Base-by-base conservation (phyloP, 23 tunicate genomes). In the Ciona savignyi region DNA sequence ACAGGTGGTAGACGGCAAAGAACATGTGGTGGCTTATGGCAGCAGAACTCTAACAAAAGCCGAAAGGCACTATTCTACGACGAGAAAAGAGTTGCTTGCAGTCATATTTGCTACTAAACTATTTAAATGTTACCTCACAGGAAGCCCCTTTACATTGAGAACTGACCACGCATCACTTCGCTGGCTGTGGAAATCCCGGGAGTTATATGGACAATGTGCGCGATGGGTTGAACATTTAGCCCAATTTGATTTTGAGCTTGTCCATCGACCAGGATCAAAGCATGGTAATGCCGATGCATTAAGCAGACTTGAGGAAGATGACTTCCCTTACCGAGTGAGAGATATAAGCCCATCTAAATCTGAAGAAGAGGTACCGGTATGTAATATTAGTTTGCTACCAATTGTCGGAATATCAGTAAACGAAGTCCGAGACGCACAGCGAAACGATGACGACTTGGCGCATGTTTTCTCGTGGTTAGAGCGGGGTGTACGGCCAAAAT, bases 161-260 rank as follows among this genome's bases (percentile, higher is more conserved):
- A 70, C 77, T 0, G 84, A 80, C 62, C 84, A 80, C 32, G 77
- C 84, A 1, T 27, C 77, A 24, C 84, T 70, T 1, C 60, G 42
- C 30, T 72, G 76, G 63, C n/a, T 72, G 1, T 30, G 60, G 22
- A 35, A 49, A 19, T 27, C 28, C 9, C n/a, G 42, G 4, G 65
- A 72, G 1, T 31, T 65, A 0, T 32, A 26, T 35, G 76, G 76
- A 49, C 76, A 35, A 29, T 34, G 35, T 2, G 76, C 65, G 4
- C 28, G 76, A 24, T 72, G 76, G 76, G 32, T 35, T 21, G 76
- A 72, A 42, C 23, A 20, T 27, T 25, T 72, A 1, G 76, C 51
- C 26, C 31, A 63, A 0, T 72, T 24, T 72, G 62, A 72, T 48
- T 72, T 72, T 34, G 30, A 28, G 27, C 23, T 72, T 25, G 30